Evolutionary conservation across 2,888 invertebrate genomes (phyloP).

Genomic region (Sabatieria punctata): DNA sequence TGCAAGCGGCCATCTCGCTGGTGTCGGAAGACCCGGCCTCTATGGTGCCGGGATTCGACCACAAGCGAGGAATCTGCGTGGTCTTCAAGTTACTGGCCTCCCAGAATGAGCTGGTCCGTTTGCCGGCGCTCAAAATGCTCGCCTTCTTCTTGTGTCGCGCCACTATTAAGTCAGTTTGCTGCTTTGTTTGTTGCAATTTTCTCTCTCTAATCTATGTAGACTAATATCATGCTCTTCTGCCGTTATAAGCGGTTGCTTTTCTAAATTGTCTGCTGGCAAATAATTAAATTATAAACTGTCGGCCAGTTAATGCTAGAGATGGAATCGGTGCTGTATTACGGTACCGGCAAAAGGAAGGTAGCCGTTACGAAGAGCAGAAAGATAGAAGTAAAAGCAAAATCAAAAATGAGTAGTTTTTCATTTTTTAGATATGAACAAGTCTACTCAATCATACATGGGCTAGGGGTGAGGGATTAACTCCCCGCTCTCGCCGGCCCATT

Average conservation of each 20-base stretch:
- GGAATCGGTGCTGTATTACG: too few relatives aligned
- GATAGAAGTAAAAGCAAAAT: too few relatives aligned
- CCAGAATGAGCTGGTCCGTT: slow-evolving; percentile 80
- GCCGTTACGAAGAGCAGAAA: too few relatives aligned
- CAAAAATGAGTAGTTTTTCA: too few relatives aligned
- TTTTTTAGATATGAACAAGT: too few relatives aligned
- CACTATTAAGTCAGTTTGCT: slow-evolving; percentile 68
- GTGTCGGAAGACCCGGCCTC: slow-evolving; percentile 98
- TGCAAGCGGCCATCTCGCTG: slow-evolving; percentile 84
- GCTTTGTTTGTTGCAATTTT: slow-evolving; percentile 2
- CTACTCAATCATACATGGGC: too few relatives aligned
- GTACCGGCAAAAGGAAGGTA: too few relatives aligned
- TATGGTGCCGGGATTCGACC: slow-evolving; percentile 96
- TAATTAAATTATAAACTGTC: too few relatives aligned
- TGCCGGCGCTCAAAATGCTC: slow-evolving; percentile 84
- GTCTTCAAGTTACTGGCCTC: slow-evolving; percentile 92
- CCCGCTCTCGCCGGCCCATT: too few relatives aligned
- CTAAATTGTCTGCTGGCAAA: not conserved
- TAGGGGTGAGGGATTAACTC: too few relatives aligned
- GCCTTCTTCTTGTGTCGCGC: slow-evolving; percentile 95
- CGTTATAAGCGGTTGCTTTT: too few relatives aligned
- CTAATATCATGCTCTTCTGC: not conserved
- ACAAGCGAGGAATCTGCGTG: slow-evolving; percentile 81
- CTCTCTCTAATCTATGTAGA: not conserved
- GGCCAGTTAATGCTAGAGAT: too few relatives aligned